Base-by-base conservation (phyloP, 1,140 invertebrate genomes). In the Geopemphigus sp. region DNA sequence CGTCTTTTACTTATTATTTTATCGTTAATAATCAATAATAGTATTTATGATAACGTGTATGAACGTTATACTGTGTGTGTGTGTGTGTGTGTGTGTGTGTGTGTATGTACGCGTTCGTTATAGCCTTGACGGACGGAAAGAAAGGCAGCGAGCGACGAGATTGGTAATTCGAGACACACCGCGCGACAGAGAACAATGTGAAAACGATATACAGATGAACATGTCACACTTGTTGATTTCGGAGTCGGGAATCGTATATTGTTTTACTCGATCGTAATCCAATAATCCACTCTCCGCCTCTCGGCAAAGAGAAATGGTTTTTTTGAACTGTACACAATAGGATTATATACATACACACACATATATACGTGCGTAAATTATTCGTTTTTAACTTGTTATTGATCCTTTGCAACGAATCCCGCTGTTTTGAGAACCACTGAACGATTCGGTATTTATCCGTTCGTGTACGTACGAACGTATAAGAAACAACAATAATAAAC, bases 161-260 rank as follows among this genome's bases (percentile, higher is more conserved):
- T 76, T 59, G 72, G 72, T 76, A 76, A 76, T 76, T 76, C 72
- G 72, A 76, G 54, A 76, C 72, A 76, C 72, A 59, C 19, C 54
- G 56, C 54, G 72, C 68, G 29, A 59, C 72, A 12, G 72, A 76
- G 72, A 76, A 76, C 72, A 76, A 76, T 76, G 72, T 76, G 72
- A 76, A 76, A 57, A 57, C 68, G 47, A 72, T 72, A 72, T 72
- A 72, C 29, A 72, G 68, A 72, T 72, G 66, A 68, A 68, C 45
- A 53, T 72, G 47, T 72, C 68, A 72, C 68, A 76, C 72, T 57
- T 57, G 72, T 59, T 22, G 53, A 59, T 26, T 76, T 39, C 56
- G 22, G 54, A 76, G 72, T 59, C 54, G 32, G 63, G 63, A 57
- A 56, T 32, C 4, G n/a, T 74, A 54, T 76, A 76, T 59, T 76